Evolutionary conservation across 2,888 invertebrate species (phyloP).

Genomic region (Tinea trinotella): DNA sequence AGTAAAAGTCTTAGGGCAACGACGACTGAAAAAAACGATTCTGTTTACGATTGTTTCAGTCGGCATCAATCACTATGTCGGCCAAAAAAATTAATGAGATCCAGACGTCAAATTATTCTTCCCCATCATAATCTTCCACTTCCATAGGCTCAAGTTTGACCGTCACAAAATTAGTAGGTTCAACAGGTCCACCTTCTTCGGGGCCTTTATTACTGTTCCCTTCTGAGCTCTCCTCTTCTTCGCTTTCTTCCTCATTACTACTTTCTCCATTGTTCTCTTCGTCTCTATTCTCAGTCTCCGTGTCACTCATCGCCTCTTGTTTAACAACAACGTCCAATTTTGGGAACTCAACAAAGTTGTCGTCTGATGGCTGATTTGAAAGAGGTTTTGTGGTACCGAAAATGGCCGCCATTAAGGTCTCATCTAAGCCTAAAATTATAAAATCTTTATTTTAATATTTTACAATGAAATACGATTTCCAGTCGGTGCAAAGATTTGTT

Average conservation of each 20-base stretch:
- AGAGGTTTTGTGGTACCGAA: constrained; percentile 49
- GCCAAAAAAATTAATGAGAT: no score
- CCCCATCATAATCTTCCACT: constrained; percentile 13
- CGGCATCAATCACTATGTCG: no score
- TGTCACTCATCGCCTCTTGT: not conserved
- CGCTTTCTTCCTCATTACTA: constrained; percentile 24
- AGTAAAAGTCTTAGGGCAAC: no score
- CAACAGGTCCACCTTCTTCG: constrained; percentile 27
- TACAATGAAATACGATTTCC: no score
- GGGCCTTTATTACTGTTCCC: not conserved
- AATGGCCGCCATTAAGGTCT: constrained; percentile 46
- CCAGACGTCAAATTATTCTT: no score
- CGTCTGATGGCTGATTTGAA: constrained; percentile 32
- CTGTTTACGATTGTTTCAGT: no score
- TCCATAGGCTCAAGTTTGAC: constrained; percentile 60
- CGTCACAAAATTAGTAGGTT: constrained; percentile 60
- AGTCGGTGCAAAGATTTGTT: no score
- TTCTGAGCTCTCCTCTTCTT: no score
- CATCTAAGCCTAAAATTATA: constrained; percentile 48
- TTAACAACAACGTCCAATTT: constrained; percentile 22
- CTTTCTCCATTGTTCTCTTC: constrained; percentile 27
- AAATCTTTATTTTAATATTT: no score
- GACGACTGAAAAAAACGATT: no score
- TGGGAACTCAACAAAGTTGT: constrained; percentile 37
- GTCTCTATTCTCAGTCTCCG: not conserved